Base-by-base conservation (phyloP, 2,888 invertebrate genomes). In the Pherbina coryleti region DNA sequence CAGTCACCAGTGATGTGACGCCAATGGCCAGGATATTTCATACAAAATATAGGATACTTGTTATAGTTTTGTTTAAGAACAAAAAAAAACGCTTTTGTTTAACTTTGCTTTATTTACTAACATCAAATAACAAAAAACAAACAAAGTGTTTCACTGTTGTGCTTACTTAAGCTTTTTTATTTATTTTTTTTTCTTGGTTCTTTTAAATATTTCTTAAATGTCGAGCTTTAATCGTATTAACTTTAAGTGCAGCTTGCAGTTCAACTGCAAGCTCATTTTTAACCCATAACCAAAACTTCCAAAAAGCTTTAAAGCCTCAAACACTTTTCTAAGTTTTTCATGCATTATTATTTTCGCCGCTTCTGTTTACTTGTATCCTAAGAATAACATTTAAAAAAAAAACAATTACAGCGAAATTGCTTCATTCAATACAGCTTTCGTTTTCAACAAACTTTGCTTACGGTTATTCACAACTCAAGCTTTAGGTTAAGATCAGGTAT, bases 391-490 rank as follows among this genome's bases (percentile, higher is more conserved):
- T 4, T 2, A 44, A 44, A 44, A 44, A 28, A 25, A 22, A 37
- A 14, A 22, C 14, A 67, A 22, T 19, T 9, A 67, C 44, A 37
- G 9, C 19, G 22, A 34, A n/a, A 34, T 19, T 67, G 67, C 67
- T 67, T 67, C 5, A 34, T 37, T 22, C 44, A 60, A 22, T 60
- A 60, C 60, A 60, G 78, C 79, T 78, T 78, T 81, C 80, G 77
- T 80, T 80, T 78, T 34, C 11, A 73, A 77, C 78, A 75, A 77
- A 77, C 67, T 67, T 25, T 60, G 28, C 34, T 67, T 67, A 37
- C 44, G 37, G n/a, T 37, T 8, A n/a, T 37, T 19, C 53, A 31
- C 70, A 49, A 25, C 34, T 37, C 31, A 66, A 22, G n/a, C 28
- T 14, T 22, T 62, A 73, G 22, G 31, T n/a, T 28, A 44, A 73